These are phyloP conservation scores for Lymantria dispar DNA, from an alignment of 2,888 invertebrate genomes.

Conservation along the genomic window DNA sequence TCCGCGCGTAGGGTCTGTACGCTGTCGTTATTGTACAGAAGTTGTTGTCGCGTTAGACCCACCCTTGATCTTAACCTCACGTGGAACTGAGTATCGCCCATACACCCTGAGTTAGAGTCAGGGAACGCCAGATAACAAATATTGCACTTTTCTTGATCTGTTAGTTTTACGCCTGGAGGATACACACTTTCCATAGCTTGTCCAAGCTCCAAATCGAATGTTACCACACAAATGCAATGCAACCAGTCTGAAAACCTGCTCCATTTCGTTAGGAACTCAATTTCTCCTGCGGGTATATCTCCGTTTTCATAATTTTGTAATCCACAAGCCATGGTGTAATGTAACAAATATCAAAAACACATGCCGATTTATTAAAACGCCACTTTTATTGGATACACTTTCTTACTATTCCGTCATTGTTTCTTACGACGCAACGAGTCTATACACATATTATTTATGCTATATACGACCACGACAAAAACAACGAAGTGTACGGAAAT, in stretches of 20 bases:
- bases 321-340: conserved; percentile 66
- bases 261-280: conserved; percentile 82
- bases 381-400: conserved; percentile 32
- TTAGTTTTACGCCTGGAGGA: conserved; percentile 89
- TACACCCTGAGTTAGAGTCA: conserved; percentile 99
- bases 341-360: conserved; percentile 40
- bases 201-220: conserved; percentile 98
- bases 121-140: conserved; percentile 99
- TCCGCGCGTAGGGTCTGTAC: conserved; percentile 91
- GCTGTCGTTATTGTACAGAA: conserved; percentile 89
- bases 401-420: conserved; percentile 45
- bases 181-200: conserved; percentile 98
- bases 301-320: conserved; percentile 58
- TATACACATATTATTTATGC: conserved; percentile 46
- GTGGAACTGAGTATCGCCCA: conserved; percentile 99
- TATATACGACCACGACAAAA: conserved; percentile 45
- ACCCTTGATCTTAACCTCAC: conserved; percentile 90
- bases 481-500: conserved; percentile 43
- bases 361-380: conserved; percentile 33
- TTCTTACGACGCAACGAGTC: conserved; percentile 34
- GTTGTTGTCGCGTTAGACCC: conserved; percentile 79
- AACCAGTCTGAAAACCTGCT: conserved; percentile 95
- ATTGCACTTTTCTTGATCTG: conserved; percentile 94
- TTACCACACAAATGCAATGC: conserved; percentile 98
- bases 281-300: conserved; percentile 59